These are phyloP conservation scores for Callocephalon fimbriatum DNA, from an alignment of 2,113 vertebrate genomes.

Conservation along the genomic window DNA sequence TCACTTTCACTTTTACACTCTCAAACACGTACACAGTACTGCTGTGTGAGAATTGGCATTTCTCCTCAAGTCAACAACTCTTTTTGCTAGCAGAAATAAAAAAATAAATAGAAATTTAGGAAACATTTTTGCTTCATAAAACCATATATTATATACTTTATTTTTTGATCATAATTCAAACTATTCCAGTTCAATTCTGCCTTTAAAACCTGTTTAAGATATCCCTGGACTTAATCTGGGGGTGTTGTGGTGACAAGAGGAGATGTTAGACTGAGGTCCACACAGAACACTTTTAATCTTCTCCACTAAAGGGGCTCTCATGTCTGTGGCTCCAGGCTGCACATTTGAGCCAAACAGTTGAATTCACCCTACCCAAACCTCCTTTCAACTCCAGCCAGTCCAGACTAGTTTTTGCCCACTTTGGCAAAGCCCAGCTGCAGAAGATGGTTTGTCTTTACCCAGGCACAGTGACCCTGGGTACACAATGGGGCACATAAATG, in stretches of 20 bases:
- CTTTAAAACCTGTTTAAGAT: not conserved
- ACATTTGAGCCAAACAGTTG: not conserved
- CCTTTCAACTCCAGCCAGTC: not conserved
- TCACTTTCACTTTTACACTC: slow-evolving; percentile 23
- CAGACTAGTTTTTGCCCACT: not conserved
- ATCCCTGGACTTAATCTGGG: not conserved
- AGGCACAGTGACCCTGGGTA: not conserved
- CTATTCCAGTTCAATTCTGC: not conserved
- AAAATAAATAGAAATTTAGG: not conserved
- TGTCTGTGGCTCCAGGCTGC: not conserved
- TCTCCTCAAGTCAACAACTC: not conserved
- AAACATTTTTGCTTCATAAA: not conserved
- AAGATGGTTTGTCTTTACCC: not conserved
- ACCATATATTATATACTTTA: not conserved
- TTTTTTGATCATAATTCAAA: not conserved
- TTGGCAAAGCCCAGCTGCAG: not conserved
- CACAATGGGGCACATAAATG: not conserved
- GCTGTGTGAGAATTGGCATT: not conserved
- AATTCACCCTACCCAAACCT: not conserved
- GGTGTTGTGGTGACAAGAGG: not conserved
- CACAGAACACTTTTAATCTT: not conserved
- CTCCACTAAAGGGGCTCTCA: not conserved
- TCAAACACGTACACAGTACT: not conserved
- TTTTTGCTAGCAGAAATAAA: not conserved
- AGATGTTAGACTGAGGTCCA: not conserved